Conservation (phyloP, 2,797 vertebrate species). For the Acipenser oxyrinchus region DNA sequence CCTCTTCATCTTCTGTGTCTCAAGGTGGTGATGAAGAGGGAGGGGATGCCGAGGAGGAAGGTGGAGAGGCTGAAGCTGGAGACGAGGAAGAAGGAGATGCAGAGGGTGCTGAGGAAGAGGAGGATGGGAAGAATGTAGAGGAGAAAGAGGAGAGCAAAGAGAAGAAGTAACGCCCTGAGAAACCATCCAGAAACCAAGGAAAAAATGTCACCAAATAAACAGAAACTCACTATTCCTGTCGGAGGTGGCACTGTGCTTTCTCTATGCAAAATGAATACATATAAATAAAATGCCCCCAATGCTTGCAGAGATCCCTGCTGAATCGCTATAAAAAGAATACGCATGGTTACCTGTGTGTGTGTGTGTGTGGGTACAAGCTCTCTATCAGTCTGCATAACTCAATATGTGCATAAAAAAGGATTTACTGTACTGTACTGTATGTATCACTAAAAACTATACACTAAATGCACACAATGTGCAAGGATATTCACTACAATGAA, state of each 20-base stretch:
- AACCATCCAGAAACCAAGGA: no score
- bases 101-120: slow-evolving; percentile 15
- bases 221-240: no score
- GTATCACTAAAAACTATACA: slow-evolving; percentile 16
- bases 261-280: slow-evolving; percentile 45
- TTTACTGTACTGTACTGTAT: slow-evolving; percentile 12
- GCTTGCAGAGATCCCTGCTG: slow-evolving; percentile 61
- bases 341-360: slow-evolving; percentile 45
- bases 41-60: slow-evolving; percentile 25
- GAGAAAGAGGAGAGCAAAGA: slow-evolving; percentile 29
- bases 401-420: neutral
- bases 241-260: slow-evolving; percentile 22
- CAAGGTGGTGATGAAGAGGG: slow-evolving; percentile 38
- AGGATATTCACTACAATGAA: slow-evolving; percentile 12
- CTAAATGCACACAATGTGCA: slow-evolving; percentile 24
- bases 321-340: slow-evolving; percentile 43
- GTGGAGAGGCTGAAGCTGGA: neutral
- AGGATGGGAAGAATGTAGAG: slow-evolving; percentile 10
- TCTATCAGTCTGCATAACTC: slow-evolving; percentile 5
- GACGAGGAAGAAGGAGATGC: slow-evolving; percentile 15
- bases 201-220: no score
- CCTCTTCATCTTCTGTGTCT: no score
- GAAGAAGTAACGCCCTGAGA: slow-evolving; percentile 7
- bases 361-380: slow-evolving; percentile 12
- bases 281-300: slow-evolving; percentile 49